These are phyloP conservation scores for Platichthys stellatus DNA, from an alignment of 2,113 vertebrate genomes.

Conservation along the genomic window DNA sequence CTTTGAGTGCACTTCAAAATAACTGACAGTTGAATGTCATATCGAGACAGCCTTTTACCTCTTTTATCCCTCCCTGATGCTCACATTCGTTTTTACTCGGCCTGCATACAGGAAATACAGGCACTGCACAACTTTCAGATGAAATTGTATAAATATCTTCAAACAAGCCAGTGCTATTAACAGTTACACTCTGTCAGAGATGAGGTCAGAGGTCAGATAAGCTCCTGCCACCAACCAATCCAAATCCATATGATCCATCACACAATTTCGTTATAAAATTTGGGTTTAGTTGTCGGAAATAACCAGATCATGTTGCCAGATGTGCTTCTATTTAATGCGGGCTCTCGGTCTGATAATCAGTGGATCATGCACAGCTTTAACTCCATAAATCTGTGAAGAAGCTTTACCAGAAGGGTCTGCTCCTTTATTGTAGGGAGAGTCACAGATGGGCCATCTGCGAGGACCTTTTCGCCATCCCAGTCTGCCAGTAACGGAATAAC, in stretches of 20 bases:
- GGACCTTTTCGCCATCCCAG: conserved; percentile 26
- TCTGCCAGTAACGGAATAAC: conserved; percentile 33
- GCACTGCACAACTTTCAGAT: background rate
- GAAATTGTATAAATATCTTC: conserved; percentile 10
- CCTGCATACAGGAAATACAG: background rate
- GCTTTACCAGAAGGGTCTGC: conserved; percentile 36
- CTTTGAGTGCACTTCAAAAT: conserved; percentile 20
- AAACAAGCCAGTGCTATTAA: conserved; percentile 3
- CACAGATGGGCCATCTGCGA: conserved; percentile 45
- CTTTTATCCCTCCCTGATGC: conserved; percentile 26
- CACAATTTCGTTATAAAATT: conserved; percentile 3
- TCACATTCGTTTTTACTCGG: conserved; percentile 11
- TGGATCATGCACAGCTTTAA: conserved; percentile 57
- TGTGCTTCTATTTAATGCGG: conserved; percentile 49
- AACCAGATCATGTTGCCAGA: conserved; percentile 43
- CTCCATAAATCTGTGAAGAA: conserved; percentile 50
- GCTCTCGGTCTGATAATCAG: conserved; percentile 41
- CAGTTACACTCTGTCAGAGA: background rate
- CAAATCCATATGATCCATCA: conserved; percentile 20
- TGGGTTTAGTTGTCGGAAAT: conserved; percentile 22
- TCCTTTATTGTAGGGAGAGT: conserved; percentile 8
- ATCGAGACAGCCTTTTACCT: conserved; percentile 24
- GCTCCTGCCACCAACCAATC: conserved; percentile 10
- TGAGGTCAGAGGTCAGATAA: conserved; percentile 47
- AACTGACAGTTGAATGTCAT: conserved; percentile 22